Conservation (phyloP, 2,113 vertebrate species). For the Etia nguti region DNA sequence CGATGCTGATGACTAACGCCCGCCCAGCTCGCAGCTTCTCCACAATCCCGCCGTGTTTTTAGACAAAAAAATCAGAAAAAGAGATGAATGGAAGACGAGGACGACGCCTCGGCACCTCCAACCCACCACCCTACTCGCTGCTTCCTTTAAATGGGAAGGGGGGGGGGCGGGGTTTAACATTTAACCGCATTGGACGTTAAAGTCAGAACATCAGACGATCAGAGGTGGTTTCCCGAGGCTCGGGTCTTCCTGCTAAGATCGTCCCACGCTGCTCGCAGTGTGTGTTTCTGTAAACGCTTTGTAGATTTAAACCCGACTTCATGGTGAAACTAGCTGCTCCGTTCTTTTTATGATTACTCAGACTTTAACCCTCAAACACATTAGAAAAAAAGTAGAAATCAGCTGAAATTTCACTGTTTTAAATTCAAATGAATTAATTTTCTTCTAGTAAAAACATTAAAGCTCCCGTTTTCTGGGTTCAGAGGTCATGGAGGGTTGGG, state of each 20-base stretch:
- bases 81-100: neutral
- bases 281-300: neutral
- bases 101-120: neutral
- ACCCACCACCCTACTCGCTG: neutral
- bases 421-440: neutral
- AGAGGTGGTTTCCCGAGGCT: neutral
- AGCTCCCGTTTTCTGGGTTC: neutral
- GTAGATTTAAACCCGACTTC: neutral
- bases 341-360: rapidly evolving
- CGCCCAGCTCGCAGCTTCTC: neutral
- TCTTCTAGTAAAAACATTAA: neutral
- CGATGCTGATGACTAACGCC: conserved; percentile 59
- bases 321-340: neutral
- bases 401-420: rapidly evolving
- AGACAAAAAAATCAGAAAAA: neutral
- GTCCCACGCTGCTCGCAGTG: neutral
- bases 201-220: neutral
- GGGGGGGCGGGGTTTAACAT: neutral
- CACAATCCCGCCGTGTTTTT: neutral
- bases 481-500: neutral
- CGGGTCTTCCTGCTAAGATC: neutral
- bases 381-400: neutral
- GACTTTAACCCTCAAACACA: neutral
- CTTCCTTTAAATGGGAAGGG: neutral
- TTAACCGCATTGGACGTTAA: neutral